A percentile compares a stretch with the other conserved stretches of the same genome.
These are phyloP conservation scores for Ditylenchus dipsaci DNA, from an alignment of 1,140 invertebrate species.

Conservation along the genomic window DNA sequence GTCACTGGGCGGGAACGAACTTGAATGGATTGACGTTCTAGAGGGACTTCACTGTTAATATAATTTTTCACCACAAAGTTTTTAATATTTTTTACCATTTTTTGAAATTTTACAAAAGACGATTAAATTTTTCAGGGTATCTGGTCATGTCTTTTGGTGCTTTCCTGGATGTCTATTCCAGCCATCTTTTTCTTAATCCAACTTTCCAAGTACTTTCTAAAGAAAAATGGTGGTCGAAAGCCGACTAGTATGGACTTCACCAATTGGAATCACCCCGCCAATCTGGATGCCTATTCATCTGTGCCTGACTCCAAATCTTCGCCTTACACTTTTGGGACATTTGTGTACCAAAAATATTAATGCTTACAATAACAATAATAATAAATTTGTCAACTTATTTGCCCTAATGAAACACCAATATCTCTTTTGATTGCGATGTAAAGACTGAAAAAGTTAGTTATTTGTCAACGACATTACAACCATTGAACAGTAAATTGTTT, in stretches of 20 bases:
- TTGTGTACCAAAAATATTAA: neutral
- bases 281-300: neutral
- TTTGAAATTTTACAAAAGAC: neutral
- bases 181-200: conserved; percentile 10
- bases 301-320: neutral
- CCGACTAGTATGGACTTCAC: neutral
- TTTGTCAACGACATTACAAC: no score
- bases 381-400: no score
- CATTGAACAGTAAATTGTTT: no score
- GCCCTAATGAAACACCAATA: no score
- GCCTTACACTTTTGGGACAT: neutral
- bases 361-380: neutral
- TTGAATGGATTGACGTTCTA: no score
- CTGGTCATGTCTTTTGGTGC: conserved; percentile 15
- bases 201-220: conserved; percentile 28
- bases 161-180: conserved; percentile 16
- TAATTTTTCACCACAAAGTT: no score
- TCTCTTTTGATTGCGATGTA: no score
- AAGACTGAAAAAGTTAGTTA: no score
- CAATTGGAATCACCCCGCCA: neutral
- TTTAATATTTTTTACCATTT: no score
- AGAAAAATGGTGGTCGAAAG: neutral
- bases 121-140: conserved; percentile 23
- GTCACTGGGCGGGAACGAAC: no score
- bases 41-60: no score